phyloP scores from a whole-genome alignment of 2,797 vertebrate species.

The Rhincodon typus region DNA sequence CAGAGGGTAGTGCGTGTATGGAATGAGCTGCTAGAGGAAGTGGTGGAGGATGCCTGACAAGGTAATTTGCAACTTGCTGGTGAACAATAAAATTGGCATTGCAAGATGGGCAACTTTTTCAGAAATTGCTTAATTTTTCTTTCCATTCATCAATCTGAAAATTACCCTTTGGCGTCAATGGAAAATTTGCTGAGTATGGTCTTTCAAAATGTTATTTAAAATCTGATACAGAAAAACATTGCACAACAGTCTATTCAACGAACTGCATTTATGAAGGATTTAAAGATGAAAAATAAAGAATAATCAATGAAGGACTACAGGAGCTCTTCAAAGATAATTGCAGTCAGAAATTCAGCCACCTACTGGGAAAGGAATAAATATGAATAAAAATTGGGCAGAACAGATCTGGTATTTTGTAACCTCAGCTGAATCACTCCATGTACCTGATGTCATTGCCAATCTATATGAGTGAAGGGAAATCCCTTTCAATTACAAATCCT shows the following conservation, averaged over 20 bases:
- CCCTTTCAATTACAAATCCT: neutral
- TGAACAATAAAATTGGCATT: neutral
- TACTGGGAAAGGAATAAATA: conserved; percentile 8
- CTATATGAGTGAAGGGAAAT: neutral
- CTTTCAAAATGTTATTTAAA: conserved; percentile 18
- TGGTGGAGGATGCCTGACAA: no score
- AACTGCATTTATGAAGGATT: neutral
- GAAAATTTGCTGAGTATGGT: neutral
- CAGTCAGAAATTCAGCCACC: neutral
- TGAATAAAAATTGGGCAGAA: neutral
- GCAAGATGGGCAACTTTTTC: neutral
- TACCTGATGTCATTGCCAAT: neutral
- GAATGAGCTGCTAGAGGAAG: neutral
- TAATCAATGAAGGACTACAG: neutral
- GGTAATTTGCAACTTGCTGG: neutral
- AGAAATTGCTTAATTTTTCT: neutral
- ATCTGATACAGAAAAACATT: neutral
- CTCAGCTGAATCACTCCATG: neutral
- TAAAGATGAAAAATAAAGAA: conserved; percentile 1
- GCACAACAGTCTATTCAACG: neutral
- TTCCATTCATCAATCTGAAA: neutral
- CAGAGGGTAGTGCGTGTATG: no score
- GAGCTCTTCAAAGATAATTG: neutral
- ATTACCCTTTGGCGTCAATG: neutral
- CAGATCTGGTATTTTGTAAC: neutral